Base-by-base conservation (phyloP, 2,888 invertebrate genomes). In the Trichacis sp. region DNA sequence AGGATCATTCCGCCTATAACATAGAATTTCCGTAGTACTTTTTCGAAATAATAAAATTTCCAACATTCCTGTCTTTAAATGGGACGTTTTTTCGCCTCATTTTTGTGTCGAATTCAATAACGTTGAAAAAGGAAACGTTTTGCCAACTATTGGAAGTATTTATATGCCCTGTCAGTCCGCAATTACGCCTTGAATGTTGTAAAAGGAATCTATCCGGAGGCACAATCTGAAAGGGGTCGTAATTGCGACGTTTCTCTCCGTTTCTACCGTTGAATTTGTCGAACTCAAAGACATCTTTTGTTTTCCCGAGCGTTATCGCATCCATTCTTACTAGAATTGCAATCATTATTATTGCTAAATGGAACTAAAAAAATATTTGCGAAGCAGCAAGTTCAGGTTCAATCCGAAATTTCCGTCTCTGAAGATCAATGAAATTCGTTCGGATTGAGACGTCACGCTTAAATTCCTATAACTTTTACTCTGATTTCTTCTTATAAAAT, bases 271-370 rank as follows among this genome's bases (percentile, higher is more conserved):
- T 33, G 48, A 42, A 52, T 52, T 59, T 48, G 48, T 45, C 40
- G 24, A 36, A 43, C 45, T 58, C 58, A 38, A 58, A 43, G 48
- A 45, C 33, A 50, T 45, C 50, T 54, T 60, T 60, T 60, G 54
- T 62, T 56, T 29, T 40, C 12, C 5, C 12, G 42, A 42, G 53
- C 67, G 60, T 67, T 67, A 67, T 65, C 64, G 62, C 43, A 45
- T 59, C 56, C 63, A 56, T 67, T 67, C 63, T 63, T 63, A 52
- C 58, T 59, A 40, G 29, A 20, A 33, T 33, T n/a, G 33, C 48
- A 46, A 59, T 59, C 50, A 47, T 42, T 20, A 40, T 29, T 52
- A 59, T 59, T 59, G 38, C 20, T 30, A 24, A 33, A 18, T 38
- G 20, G 30, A 36, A 15, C 4, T 9, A 45, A 42, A 18, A 18